Evolutionary conservation across 2,113 vertebrate genomes (phyloP).

Genomic region (Ariopsis seemanni): DNA sequence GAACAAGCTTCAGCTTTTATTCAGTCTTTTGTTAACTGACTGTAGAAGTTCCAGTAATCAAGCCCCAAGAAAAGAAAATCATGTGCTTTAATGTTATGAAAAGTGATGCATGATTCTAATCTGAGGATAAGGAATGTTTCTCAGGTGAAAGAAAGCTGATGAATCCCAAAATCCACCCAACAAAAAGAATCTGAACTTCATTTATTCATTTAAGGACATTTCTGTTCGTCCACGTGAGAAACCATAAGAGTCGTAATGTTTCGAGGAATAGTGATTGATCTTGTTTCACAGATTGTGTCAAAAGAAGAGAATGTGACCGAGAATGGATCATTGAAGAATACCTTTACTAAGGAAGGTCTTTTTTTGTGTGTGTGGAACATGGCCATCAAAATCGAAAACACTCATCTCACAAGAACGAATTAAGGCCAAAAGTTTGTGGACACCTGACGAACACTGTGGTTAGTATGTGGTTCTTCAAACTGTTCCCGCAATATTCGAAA

Average conservation of each 20-base stretch:
- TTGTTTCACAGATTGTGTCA: too few species aligned
- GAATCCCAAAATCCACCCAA: background rate
- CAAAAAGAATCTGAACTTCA: background rate
- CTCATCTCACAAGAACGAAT: background rate
- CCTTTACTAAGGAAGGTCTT: background rate
- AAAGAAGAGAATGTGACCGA: background rate
- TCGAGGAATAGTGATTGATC: background rate
- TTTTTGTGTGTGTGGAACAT: background rate
- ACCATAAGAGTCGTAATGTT: background rate
- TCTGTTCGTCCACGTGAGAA: background rate
- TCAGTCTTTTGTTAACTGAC: background rate
- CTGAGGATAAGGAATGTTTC: background rate
- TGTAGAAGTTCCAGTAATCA: background rate
- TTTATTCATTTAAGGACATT: background rate
- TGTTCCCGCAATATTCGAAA: background rate
- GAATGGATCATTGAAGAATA: background rate
- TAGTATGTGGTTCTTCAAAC: background rate
- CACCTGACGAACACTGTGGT: too few species aligned
- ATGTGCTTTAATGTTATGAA: background rate
- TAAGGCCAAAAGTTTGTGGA: background rate
- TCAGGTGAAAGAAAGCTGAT: background rate
- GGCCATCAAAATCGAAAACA: background rate
- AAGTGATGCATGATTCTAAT: background rate
- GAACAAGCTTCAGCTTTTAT: background rate
- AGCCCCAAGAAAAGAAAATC: background rate